phyloP scores from a whole-genome alignment of 2,113 vertebrate species.

The Brienomyrus longianalis region DNA sequence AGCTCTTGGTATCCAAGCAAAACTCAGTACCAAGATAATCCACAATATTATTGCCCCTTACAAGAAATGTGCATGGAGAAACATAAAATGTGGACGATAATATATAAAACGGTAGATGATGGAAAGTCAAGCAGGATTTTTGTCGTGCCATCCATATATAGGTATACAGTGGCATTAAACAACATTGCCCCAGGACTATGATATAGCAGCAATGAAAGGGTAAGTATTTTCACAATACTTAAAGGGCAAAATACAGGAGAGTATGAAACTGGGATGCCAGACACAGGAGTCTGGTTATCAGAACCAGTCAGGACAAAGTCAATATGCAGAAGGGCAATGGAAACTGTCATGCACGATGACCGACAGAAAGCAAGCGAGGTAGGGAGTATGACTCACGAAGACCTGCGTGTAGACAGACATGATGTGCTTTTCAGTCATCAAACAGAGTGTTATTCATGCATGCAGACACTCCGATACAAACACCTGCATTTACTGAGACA shows the following conservation, averaged over 20 bases:
- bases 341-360: neutral
- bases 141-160: neutral
- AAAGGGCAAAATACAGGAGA: neutral
- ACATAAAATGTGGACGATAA: neutral
- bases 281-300: neutral
- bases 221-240: neutral
- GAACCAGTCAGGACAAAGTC: neutral
- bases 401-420: slow-evolving; percentile 20
- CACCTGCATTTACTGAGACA: slow-evolving; percentile 20
- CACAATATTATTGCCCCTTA: neutral
- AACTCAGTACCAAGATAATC: neutral
- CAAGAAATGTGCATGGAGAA: neutral
- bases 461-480: slow-evolving; percentile 1
- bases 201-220: neutral
- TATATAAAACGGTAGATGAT: neutral
- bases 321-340: neutral
- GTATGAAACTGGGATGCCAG: neutral
- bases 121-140: neutral
- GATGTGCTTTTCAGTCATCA: slow-evolving; percentile 32
- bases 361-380: neutral
- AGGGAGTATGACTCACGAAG: slow-evolving; percentile 23
- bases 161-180: neutral
- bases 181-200: neutral
- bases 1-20: neutral
- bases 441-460: slow-evolving; percentile 27